Evolutionary conservation across 2,797 vertebrate species (phyloP).

Genomic region (Smutsia gigantea): DNA sequence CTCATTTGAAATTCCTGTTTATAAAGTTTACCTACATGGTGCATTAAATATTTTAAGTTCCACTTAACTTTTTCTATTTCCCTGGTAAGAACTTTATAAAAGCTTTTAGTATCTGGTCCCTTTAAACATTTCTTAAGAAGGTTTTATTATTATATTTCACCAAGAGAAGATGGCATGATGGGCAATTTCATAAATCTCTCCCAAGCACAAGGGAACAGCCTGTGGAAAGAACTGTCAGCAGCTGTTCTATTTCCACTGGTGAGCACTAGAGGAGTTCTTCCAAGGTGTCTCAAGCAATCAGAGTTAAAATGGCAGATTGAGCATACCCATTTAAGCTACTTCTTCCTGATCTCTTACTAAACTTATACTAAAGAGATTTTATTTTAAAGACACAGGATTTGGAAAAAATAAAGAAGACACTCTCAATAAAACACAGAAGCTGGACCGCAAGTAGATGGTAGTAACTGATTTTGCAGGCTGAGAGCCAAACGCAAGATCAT

Average conservation of each 20-base stretch:
- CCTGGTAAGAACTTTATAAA: not conserved
- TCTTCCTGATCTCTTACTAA: not conserved
- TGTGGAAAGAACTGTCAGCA: not conserved
- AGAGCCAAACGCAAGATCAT: not conserved
- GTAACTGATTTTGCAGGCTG: not conserved
- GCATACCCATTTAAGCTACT: not conserved
- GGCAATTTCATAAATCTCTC: not conserved
- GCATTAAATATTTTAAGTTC: conserved; percentile 7
- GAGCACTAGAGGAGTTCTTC: not conserved
- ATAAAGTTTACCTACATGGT: not conserved
- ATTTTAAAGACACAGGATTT: not conserved
- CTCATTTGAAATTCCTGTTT: conserved; percentile 29
- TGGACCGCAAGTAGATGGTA: not conserved
- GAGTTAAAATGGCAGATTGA: not conserved
- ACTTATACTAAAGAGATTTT: not conserved
- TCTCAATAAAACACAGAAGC: not conserved
- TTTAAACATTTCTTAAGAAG: not conserved
- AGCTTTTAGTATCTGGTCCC: not conserved
- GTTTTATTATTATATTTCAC: not conserved
- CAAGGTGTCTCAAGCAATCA: not conserved
- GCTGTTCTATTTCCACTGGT: not conserved
- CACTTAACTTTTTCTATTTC: not conserved
- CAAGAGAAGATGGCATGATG: not conserved
- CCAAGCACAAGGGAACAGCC: not conserved
- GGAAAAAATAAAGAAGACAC: not conserved